Conservation (phyloP, 2,888 invertebrate genomes). For the Nemotelus nigrinus region DNA sequence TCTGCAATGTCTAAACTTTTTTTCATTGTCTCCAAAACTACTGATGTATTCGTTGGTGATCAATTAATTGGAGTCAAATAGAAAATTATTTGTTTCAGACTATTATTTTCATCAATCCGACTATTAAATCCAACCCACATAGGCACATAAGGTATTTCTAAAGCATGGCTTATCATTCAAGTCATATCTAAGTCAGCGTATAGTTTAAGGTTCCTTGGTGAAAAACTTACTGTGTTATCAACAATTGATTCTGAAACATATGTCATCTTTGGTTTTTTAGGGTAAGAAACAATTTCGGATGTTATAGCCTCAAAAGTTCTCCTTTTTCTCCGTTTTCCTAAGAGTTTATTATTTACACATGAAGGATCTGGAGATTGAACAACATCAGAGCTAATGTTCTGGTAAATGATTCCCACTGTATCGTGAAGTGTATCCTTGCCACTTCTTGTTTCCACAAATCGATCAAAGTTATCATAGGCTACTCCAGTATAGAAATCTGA, state of each 20-base stretch:
- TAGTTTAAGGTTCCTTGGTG: no score
- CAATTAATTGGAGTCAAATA: constrained; percentile 53
- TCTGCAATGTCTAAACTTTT: constrained; percentile 50
- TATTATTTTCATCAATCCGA: neutral
- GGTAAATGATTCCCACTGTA: constrained; percentile 12
- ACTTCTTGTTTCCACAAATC: neutral
- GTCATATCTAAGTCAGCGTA: neutral
- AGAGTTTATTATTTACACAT: neutral
- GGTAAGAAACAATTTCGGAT: constrained; percentile 5
- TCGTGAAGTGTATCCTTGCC: constrained; percentile 13
- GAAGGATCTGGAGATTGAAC: neutral
- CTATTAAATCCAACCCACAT: constrained; percentile 21
- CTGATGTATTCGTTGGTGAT: constrained; percentile 54
- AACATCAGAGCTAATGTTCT: constrained; percentile 9
- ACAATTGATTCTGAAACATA: neutral
- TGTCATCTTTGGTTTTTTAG: neutral
- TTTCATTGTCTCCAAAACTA: constrained; percentile 55
- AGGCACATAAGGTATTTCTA: constrained; percentile 5
- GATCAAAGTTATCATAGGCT: neutral
- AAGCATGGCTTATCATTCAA: neutral
- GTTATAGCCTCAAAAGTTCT: constrained; percentile 1
- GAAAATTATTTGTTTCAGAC: constrained; percentile 1
- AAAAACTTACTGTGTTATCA: no score
- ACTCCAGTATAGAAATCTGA: no score
- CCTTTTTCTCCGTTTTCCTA: neutral